A percentile compares a stretch with the other conserved stretches of the same genome.
phyloP scores from a whole-genome alignment of 2,888 invertebrate genomes.

The Xestia rhomboidea region DNA sequence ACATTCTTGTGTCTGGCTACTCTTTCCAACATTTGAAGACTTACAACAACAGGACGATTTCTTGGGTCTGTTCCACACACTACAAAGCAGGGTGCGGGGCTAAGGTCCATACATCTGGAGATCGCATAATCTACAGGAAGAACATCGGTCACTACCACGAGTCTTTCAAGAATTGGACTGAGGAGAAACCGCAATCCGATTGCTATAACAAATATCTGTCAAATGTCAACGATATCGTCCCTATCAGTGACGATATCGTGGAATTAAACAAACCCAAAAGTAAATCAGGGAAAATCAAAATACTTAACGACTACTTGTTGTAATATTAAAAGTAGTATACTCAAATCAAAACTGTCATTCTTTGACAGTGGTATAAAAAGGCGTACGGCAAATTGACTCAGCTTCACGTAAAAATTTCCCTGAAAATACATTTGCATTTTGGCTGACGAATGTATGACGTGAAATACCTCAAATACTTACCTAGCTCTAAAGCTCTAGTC shows the following conservation, averaged over 20 bases:
- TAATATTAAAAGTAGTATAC: background rate
- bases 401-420: background rate
- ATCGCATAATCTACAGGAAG: slow-evolving; percentile 21
- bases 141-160: slow-evolving; percentile 14
- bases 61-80: slow-evolving; percentile 43
- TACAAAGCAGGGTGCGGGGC: slow-evolving; percentile 43
- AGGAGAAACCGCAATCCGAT: slow-evolving; percentile 14
- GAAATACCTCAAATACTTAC: background rate
- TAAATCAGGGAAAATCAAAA: background rate
- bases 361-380: background rate
- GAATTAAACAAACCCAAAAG: background rate
- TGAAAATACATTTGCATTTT: background rate
- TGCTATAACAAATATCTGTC: slow-evolving; percentile 41
- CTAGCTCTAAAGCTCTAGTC: background rate
- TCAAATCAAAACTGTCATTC: background rate
- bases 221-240: no score
- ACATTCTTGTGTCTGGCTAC: slow-evolving; percentile 33
- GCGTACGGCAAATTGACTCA: background rate
- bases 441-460: background rate
- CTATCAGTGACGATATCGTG: background rate
- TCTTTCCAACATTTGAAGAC: slow-evolving; percentile 36
- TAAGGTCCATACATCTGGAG: slow-evolving; percentile 31
- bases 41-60: slow-evolving; percentile 27
- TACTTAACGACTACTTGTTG: background rate
- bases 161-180: slow-evolving; percentile 37